These are phyloP conservation scores for Craterocephalus amniculus DNA, from an alignment of 2,797 vertebrate species.

Conservation along the genomic window DNA sequence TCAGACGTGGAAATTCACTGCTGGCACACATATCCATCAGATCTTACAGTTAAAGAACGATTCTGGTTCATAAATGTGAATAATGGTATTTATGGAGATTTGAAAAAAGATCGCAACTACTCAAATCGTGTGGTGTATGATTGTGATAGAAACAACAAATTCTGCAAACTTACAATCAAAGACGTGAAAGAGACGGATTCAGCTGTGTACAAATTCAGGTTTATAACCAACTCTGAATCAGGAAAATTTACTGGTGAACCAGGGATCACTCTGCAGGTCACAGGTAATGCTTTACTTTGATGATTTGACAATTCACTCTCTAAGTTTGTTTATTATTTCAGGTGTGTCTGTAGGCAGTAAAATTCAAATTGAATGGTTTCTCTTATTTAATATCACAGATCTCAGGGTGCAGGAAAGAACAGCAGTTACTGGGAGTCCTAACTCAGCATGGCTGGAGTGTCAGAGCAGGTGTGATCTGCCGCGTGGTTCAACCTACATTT, in stretches of 20 bases:
- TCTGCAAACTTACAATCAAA: background rate
- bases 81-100: background rate
- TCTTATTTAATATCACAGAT: background rate
- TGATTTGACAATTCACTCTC: background rate
- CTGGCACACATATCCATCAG: rapidly evolving
- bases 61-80: background rate
- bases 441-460: slow-evolving; percentile 4
- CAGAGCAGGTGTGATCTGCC: slow-evolving; percentile 8
- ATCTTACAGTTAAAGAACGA: rapidly evolving
- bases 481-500: background rate
- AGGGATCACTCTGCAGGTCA: background rate
- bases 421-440: background rate
- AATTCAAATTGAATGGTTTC: background rate
- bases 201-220: slow-evolving; percentile 6
- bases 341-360: background rate
- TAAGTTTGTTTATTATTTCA: background rate
- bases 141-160: rapidly evolving
- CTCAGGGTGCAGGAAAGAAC: background rate
- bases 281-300: background rate
- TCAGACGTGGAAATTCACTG: background rate
- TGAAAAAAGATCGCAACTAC: background rate
- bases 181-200: background rate
- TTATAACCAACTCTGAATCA: rapidly evolving
- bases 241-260: background rate
- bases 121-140: background rate